Percentiles rank a stretch among this genome's conserved stretches.
Conservation (phyloP, 2,888 invertebrate species). For the Trachelus tabidus region DNA sequence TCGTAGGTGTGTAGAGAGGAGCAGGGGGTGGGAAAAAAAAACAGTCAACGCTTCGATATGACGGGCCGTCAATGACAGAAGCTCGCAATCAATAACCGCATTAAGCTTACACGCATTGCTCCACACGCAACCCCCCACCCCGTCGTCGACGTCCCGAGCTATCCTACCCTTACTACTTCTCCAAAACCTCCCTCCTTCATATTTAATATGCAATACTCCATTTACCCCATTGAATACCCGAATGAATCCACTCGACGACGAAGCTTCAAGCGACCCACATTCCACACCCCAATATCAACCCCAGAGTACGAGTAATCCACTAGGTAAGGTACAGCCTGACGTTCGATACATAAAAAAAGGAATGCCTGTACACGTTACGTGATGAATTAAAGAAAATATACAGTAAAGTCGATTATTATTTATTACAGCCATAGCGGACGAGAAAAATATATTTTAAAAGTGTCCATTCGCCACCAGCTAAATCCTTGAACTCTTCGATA, state of each 20-base stretch:
- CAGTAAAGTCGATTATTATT: background rate
- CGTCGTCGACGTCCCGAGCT: slow-evolving; percentile 36
- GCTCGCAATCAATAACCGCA: slow-evolving; percentile 61
- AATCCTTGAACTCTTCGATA: background rate
- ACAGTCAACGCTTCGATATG: slow-evolving; percentile 50
- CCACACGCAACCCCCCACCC: slow-evolving; percentile 38
- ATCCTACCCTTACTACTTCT: slow-evolving; percentile 10
- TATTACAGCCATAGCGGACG: background rate
- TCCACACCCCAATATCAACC: slow-evolving; percentile 17
- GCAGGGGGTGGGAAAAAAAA: slow-evolving; percentile 27
- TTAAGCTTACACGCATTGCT: slow-evolving; percentile 54
- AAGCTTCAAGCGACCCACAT: slow-evolving; percentile 51
- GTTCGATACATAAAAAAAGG: background rate
- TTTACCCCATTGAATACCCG: slow-evolving; percentile 58
- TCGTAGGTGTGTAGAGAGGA: background rate
- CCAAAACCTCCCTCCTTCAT: slow-evolving; percentile 30
- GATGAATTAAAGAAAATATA: background rate
- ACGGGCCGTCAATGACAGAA: slow-evolving; percentile 61
- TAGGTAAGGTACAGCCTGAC: background rate
- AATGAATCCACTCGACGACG: slow-evolving; percentile 42
- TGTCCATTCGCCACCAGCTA: background rate
- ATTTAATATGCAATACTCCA: slow-evolving; percentile 62
- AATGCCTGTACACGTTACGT: background rate
- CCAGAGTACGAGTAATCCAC: background rate
- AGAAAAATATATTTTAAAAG: background rate